These are phyloP conservation scores for Drosophila mettleri DNA, from an alignment of 2,888 invertebrate species.

Conservation along the genomic window DNA sequence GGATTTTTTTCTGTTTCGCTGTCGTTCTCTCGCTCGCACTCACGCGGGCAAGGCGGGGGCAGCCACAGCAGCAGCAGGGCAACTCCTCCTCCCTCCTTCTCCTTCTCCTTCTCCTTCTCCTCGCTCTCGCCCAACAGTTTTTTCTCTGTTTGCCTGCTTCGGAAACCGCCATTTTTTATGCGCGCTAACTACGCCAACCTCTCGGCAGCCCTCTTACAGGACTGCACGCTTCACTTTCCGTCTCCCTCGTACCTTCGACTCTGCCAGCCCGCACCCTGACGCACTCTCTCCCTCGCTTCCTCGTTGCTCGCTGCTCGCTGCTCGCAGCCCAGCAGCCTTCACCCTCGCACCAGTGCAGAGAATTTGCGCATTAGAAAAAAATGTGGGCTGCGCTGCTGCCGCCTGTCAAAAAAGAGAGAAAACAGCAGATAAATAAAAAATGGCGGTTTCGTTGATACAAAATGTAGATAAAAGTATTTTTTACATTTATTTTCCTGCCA, in stretches of 20 bases:
- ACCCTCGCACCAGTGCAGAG: too few species aligned
- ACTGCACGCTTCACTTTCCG: background rate
- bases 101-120: background rate
- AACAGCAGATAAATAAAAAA: slow-evolving; percentile 34
- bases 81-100: slow-evolving; percentile 7
- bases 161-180: slow-evolving; percentile 81
- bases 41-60: slow-evolving; percentile 18
- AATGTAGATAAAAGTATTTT: slow-evolving; percentile 23
- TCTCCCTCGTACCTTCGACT: slow-evolving; percentile 15
- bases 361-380: slow-evolving; percentile 71
- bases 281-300: slow-evolving; percentile 44
- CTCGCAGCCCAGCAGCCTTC: too few species aligned
- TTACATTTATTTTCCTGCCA: slow-evolving; percentile 20
- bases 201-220: slow-evolving; percentile 13
- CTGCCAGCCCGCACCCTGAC: slow-evolving; percentile 24
- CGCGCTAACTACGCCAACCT: slow-evolving; percentile 65
- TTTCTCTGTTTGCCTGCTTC: slow-evolving; percentile 65
- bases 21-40: slow-evolving; percentile 38
- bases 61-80: slow-evolving; percentile 10
- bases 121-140: slow-evolving; percentile 33
- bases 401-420: slow-evolving; percentile 23
- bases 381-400: slow-evolving; percentile 49
- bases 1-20: slow-evolving; percentile 34
- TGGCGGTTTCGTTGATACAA: slow-evolving; percentile 48
- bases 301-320: too few species aligned